Base-by-base conservation (phyloP, 1,140 invertebrate species). In the Drosophila lowei region DNA sequence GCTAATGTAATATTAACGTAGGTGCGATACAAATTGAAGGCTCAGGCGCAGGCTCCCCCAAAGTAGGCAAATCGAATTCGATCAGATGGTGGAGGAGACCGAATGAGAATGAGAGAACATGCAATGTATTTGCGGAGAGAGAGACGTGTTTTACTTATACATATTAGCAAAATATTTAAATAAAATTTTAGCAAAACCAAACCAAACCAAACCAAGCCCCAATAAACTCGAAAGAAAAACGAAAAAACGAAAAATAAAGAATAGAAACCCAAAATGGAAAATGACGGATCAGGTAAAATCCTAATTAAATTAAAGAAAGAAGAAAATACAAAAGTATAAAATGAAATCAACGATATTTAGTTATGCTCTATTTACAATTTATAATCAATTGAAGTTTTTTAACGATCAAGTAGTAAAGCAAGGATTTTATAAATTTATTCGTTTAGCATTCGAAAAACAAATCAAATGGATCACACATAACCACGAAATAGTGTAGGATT, bases 91-190 rank as follows among this genome's bases (percentile, higher is more conserved):
- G 60, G 56, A 77, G 47, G 49, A 66, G 6, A 44, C 79, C 77
- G 77, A 72, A 75, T 63, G 54, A 50, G 30, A 18, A 18, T 2
- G 18, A 18, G 18, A 18, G 18, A 55, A 77, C 46, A 64, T 62
- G 58, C 64, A 48, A 30, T 18, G 58, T 41, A 56, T 38, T 38
- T 38, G 34, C 34, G 11, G 34, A 38, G 21, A 61, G 54, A 47
- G 43, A 57, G 64, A 73, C 58, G 81, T 60, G 71, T 88, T 86
- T 86, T 86, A 86, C 81, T 86, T 81, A 86, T 78, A 88, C 66
- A 88, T 88, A 86, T 88, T 84, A 88, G 83, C 83, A 81, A 86
- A 86, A 88, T 86, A 86, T 88, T 86, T 86, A 86, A 86, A 78
- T 75, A 44, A 67, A 85, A 88, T 86, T 86, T 86, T 86, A 86